Base-by-base conservation (phyloP, 2,797 vertebrate species). In the Pipistrellus pygmaeus region DNA sequence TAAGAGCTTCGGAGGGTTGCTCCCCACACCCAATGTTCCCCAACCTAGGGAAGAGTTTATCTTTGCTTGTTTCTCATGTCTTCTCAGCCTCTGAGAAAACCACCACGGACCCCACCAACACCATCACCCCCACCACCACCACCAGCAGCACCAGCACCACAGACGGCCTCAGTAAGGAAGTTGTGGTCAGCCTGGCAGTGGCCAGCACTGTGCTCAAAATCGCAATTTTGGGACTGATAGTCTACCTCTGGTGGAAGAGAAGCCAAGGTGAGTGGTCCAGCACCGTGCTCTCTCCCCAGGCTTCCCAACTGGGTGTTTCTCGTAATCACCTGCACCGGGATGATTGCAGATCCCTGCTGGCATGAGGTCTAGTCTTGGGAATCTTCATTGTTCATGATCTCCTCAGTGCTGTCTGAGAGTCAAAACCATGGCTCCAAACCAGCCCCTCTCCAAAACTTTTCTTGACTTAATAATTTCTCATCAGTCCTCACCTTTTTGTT, bases 231-330 rank as follows among this genome's bases (percentile, higher is more conserved):
- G 92, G 72, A 51, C 60, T 95, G 55, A 38, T n/a, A 0, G 3
- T 66, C 62, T 92, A 66, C 48, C 13, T 96, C n/a, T 1, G 23
- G 73, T 78, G 88, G 72, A 95, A 72, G 21, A 96, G 44, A 75
- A 95, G 5, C 6, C 91, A 82, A 94, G 91, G 96, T 96, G 95
- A 90, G 91, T 38, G 17, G 30, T 35, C 9, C 57, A 46, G 30
- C 4, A 11, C 15, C 75, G 44, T 0, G 0, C 27, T 6, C 27
- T 30, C 27, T 30, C 71, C 30, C 60, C 21, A 12, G 8, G 8
- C n/a, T 77, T n/a, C 53, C 91, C 46, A 30, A 0, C 17, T 23
- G 5, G 1, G 53, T 32, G 14, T 53, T 68, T 41, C 32, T 86
- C 66, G 66, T 8, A 53, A 78, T 46, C 23, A 35, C 41, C 41